Conservation (phyloP, 1,140 invertebrate genomes). For the Octopus sinensis region DNA sequence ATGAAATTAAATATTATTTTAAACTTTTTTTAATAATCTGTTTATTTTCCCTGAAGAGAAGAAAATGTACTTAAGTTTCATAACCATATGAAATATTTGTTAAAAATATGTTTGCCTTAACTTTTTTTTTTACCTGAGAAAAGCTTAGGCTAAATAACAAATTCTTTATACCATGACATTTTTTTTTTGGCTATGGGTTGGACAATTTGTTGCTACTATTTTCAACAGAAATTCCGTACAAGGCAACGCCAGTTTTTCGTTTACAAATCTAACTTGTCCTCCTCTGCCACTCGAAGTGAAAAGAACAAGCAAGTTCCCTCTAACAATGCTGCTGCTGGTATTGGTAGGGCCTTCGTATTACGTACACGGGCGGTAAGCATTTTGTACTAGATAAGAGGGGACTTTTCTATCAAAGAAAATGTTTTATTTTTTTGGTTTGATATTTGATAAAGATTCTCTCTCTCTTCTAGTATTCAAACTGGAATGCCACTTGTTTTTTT, state of each 20-base stretch:
- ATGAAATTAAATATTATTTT: no score
- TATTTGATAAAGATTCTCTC: no score
- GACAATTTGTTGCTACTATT: neutral
- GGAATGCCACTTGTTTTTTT: no score
- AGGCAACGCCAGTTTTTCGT: neutral
- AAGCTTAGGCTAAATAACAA: no score
- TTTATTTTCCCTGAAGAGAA: no score
- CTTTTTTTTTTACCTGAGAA: no score
- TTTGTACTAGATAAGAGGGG: slow-evolving; percentile 1
- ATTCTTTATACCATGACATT: no score
- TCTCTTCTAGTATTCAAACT: no score
- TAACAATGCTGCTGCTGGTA: neutral
- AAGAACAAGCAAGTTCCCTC: slow-evolving; percentile 1
- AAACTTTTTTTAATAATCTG: no score
- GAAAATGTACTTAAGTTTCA: no score
- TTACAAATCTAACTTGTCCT: neutral
- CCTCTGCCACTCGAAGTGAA: neutral
- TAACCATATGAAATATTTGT: no score
- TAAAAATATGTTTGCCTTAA: no score
- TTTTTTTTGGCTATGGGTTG: neutral
- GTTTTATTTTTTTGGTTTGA: neutral
- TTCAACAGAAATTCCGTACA: neutral
- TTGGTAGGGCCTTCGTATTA: neutral
- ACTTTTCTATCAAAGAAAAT: neutral
- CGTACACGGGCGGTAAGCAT: slow-evolving; percentile 2